A percentile compares a stretch with the other conserved stretches of the same genome.
Conservation (phyloP, 2,113 vertebrate genomes). For the Tor tambroides region DNA sequence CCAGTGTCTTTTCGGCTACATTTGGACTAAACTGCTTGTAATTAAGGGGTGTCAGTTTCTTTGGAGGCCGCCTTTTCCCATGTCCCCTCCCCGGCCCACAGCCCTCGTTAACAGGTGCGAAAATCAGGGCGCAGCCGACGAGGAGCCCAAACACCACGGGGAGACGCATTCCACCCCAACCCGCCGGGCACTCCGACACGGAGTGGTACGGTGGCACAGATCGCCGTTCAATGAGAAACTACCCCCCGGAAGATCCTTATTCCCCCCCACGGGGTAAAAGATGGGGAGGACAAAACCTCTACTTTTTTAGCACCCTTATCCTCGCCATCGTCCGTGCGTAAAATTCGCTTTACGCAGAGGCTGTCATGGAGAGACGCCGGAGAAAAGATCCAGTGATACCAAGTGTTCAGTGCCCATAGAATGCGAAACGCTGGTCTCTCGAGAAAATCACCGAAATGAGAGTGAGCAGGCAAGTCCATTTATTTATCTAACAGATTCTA, state of each 20-base stretch:
- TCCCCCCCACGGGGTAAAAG: constrained; percentile 70
- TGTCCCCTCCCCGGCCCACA: constrained; percentile 96
- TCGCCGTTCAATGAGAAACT: constrained; percentile 54
- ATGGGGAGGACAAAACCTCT: constrained; percentile 70
- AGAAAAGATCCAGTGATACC: constrained; percentile 46
- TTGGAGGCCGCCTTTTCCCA: constrained; percentile 90
- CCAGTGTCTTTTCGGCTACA: constrained; percentile 96
- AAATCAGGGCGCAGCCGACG: constrained; percentile 82
- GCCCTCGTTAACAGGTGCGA: constrained; percentile 85
- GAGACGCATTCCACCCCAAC: constrained; percentile 85
- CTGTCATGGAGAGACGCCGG: constrained; percentile 50
- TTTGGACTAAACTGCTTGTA: constrained; percentile 94
- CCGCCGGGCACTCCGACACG: constrained; percentile 55
- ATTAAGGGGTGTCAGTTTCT: constrained; percentile 91
- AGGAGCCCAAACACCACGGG: constrained; percentile 75
- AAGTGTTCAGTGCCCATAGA: constrained; percentile 70
- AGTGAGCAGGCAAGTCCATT: constrained; percentile 85
- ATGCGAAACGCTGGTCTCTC: constrained; percentile 72
- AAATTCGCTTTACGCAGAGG: constrained; percentile 57
- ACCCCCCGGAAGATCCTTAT: constrained; percentile 52
- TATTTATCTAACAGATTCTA: constrained; percentile 86
- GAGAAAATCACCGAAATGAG: constrained; percentile 73
- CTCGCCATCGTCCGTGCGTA: constrained; percentile 77
- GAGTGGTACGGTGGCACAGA: constrained; percentile 60
- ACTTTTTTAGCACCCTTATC: constrained; percentile 71